Percentiles rank a stretch among this genome's conserved stretches.
Evolutionary conservation across 92 coral and sea anemone genomes (phyloP).

Genomic region (Anthopleura xanthogrammica): DNA sequence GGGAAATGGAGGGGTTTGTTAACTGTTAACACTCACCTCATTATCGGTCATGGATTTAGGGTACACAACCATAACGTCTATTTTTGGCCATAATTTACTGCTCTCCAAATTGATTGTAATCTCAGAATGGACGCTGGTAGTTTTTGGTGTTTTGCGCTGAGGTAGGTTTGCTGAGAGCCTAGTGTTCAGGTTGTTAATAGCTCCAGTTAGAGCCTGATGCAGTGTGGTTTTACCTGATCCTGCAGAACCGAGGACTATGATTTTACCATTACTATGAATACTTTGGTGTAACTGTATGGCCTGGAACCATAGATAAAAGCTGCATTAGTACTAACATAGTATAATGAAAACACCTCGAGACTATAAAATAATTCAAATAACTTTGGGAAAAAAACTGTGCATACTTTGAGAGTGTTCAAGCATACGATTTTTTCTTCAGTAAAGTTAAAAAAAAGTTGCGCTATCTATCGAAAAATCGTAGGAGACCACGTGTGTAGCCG

Average conservation of each 20-base stretch:
- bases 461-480: too few relatives aligned
- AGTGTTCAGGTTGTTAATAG: slow-evolving; percentile 71
- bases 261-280: slow-evolving; percentile 65
- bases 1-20: not conserved
- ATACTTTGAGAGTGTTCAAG: too few relatives aligned
- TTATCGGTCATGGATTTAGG: slow-evolving; percentile 80
- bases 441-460: too few relatives aligned
- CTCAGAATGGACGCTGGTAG: slow-evolving; percentile 12
- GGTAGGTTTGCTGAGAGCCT: slow-evolving; percentile 30
- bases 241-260: slow-evolving; percentile 78
- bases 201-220: slow-evolving; percentile 66
- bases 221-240: slow-evolving; percentile 93
- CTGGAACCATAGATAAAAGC: slow-evolving; percentile 19
- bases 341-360: too few relatives aligned
- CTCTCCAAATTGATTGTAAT: slow-evolving; percentile 18
- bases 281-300: slow-evolving; percentile 79
- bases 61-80: slow-evolving; percentile 78
- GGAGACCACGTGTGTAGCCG: too few relatives aligned
- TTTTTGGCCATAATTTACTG: slow-evolving; percentile 63
- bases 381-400: too few relatives aligned
- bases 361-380: too few relatives aligned
- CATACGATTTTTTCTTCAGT: too few relatives aligned
- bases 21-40: slow-evolving; percentile 55
- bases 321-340: not conserved
- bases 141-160: slow-evolving; percentile 33